phyloP scores from a whole-genome alignment of 1,140 invertebrate species.

The Rhyacophila brunnea region DNA sequence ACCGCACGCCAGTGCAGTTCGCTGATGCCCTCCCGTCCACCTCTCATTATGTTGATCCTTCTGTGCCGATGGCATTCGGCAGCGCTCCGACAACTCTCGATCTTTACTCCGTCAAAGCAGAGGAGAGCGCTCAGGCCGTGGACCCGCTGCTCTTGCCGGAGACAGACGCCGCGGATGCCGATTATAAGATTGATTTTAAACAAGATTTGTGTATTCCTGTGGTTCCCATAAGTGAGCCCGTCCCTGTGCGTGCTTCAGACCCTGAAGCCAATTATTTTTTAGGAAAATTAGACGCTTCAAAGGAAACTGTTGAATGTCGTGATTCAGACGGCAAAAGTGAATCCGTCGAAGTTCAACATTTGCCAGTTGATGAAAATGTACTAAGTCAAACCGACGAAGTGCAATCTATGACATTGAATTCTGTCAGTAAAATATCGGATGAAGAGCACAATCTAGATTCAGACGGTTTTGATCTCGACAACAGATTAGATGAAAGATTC shows the following conservation, averaged over 20 bases:
- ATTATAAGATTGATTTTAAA: conserved; percentile 39
- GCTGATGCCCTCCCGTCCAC: conserved; percentile 9
- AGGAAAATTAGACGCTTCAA: not conserved
- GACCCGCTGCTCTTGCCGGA: conserved; percentile 51
- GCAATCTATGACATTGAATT: too few species aligned
- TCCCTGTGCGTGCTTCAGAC: conserved; percentile 42
- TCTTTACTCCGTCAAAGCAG: conserved; percentile 1
- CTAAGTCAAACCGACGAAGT: not conserved
- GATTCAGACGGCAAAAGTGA: too few species aligned
- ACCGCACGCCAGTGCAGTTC: conserved; percentile 4
- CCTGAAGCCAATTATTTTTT: conserved; percentile 36
- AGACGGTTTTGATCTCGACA: not conserved
- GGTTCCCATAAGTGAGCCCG: conserved; percentile 47
- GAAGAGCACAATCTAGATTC: not conserved
- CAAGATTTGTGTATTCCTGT: conserved; percentile 47
- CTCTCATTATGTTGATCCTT: conserved; percentile 25
- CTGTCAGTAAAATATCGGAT: not conserved
- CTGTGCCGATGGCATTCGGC: not conserved
- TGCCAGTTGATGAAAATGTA: too few species aligned
- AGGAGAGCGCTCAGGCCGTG: conserved; percentile 33
- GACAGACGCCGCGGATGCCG: not conserved
- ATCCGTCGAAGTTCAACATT: too few species aligned
- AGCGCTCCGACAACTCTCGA: conserved; percentile 5
- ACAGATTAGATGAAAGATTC: not conserved
- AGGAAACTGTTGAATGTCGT: too few species aligned